Percentiles rank a stretch among this genome's conserved stretches.
These are phyloP conservation scores for Xylocampa areola DNA, from an alignment of 2,888 invertebrate species.

Conservation along the genomic window DNA sequence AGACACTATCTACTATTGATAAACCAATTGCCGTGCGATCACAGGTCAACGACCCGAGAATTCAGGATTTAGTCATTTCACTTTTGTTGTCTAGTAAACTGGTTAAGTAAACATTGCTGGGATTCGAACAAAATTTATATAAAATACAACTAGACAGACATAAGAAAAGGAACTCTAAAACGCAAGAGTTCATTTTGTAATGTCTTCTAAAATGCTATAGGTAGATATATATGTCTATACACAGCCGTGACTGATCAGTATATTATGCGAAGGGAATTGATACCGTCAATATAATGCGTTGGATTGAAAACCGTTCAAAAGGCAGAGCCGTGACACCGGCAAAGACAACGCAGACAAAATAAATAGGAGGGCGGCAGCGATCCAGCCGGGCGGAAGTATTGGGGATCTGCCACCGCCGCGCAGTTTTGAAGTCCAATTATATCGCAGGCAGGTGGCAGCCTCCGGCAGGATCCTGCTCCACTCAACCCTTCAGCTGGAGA, in stretches of 20 bases:
- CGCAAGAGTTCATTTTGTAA: too few relatives aligned
- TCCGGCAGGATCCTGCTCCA: slow-evolving; percentile 56
- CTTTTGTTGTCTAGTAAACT: neutral
- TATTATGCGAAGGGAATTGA: slow-evolving; percentile 81
- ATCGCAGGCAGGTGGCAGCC: slow-evolving; percentile 81
- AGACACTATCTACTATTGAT: neutral
- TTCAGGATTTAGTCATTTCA: neutral
- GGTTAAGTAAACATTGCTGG: too few relatives aligned
- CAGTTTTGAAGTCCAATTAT: slow-evolving; percentile 90
- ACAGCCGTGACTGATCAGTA: slow-evolving; percentile 57
- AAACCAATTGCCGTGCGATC: neutral
- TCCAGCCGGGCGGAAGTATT: slow-evolving; percentile 87
- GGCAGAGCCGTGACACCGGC: slow-evolving; percentile 82
- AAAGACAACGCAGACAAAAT: slow-evolving; percentile 87
- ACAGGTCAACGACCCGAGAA: slow-evolving; percentile 29
- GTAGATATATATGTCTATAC: slow-evolving; percentile 31
- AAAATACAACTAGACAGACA: too few relatives aligned
- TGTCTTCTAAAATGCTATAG: too few relatives aligned
- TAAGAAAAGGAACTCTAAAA: neutral
- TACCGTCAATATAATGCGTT: slow-evolving; percentile 84
- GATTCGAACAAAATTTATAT: too few relatives aligned
- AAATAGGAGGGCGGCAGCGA: slow-evolving; percentile 84
- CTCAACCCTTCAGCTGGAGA: slow-evolving; percentile 48
- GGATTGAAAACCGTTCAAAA: slow-evolving; percentile 84
- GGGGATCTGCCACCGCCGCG: slow-evolving; percentile 84